Conservation (phyloP, 2,113 vertebrate genomes). For the Myodes glareolus region DNA sequence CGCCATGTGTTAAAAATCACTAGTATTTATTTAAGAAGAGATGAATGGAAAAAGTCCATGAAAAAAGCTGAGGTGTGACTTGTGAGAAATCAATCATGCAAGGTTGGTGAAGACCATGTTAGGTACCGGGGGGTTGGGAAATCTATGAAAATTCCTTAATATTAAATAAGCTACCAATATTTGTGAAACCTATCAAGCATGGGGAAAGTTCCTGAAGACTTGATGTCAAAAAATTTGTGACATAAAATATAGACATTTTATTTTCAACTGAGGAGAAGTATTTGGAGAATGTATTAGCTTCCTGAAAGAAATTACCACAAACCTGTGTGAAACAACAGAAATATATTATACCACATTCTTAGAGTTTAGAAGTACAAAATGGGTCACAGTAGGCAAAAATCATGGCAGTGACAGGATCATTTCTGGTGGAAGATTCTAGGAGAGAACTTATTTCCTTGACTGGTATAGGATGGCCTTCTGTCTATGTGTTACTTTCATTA, state of each 20-base stretch:
- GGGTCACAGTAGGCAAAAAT: not conserved
- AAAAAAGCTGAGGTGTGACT: not conserved
- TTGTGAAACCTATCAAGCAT: not conserved
- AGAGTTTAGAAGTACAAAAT: not conserved
- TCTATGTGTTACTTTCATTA: no score
- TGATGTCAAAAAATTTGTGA: not conserved
- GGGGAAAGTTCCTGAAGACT: not conserved
- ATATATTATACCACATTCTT: not conserved
- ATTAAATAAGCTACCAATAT: not conserved
- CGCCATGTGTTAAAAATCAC: not conserved
- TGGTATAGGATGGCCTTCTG: no score
- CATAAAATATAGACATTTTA: not conserved
- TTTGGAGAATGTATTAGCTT: not conserved
- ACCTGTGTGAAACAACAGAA: not conserved
- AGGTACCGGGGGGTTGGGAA: not conserved
- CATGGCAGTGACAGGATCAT: not conserved
- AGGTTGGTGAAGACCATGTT: not conserved
- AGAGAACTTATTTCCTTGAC: not conserved
- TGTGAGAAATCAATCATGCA: not conserved
- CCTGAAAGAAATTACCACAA: not conserved
- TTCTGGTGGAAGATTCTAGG: not conserved
- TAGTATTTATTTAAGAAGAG: not conserved
- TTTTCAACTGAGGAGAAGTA: not conserved
- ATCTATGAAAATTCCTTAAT: not conserved
- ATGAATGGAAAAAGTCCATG: not conserved